These are phyloP conservation scores for Odocoileus virginianus DNA, from an alignment of 2,113 vertebrate genomes.

Conservation along the genomic window DNA sequence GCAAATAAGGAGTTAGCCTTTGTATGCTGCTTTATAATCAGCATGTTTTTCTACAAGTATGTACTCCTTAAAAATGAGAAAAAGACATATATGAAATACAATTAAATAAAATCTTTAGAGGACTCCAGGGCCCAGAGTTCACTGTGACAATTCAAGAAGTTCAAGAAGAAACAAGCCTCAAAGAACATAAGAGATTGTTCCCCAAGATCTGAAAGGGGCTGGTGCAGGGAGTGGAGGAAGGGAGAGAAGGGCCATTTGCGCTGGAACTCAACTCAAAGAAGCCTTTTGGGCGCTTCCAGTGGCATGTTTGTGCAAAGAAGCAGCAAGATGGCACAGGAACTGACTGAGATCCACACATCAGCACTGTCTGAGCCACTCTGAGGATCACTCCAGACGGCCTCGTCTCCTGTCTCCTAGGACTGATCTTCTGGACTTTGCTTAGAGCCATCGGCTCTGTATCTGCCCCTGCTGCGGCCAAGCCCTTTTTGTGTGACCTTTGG, in stretches of 20 bases:
- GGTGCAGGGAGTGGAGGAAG: rapidly evolving
- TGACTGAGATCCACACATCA: background rate
- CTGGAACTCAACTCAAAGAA: background rate
- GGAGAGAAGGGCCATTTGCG: background rate
- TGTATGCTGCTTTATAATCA: background rate
- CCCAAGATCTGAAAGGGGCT: background rate
- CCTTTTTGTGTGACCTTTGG: background rate
- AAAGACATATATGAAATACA: background rate
- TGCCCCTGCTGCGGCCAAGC: background rate
- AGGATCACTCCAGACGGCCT: background rate
- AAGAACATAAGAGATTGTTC: background rate
- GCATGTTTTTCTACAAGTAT: background rate
- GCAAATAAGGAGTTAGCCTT: background rate
- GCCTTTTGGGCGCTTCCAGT: background rate
- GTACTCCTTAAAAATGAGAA: background rate
- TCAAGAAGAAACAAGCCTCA: background rate
- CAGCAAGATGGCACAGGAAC: background rate
- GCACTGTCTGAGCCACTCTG: background rate
- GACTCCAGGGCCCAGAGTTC: background rate
- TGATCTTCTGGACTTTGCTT: background rate
- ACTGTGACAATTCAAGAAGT: background rate
- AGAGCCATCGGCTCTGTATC: background rate
- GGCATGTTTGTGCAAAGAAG: background rate
- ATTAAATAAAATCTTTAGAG: background rate
- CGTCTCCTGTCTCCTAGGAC: background rate